Evolutionary conservation across 2,888 invertebrate species (phyloP), one percentile per base, ranked within the genome.

Genomic region (Drosophila algonquin): DNA sequence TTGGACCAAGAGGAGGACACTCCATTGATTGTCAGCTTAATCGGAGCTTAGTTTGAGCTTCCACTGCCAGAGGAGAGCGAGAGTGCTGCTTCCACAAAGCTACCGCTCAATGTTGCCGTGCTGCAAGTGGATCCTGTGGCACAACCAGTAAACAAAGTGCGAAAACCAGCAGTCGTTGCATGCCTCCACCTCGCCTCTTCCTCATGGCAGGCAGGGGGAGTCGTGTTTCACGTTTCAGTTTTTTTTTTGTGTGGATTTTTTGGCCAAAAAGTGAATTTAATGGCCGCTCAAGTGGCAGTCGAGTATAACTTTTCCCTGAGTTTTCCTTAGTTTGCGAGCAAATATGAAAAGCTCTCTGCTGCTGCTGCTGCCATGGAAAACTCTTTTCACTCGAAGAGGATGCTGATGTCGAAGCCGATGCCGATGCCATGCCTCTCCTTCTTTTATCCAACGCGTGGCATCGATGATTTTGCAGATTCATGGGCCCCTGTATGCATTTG

Each of bases 391-490:
- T 21, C n/a, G 35, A 48, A 40, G 46, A 27, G 30, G 14, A 14
- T 54, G 18, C 30, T 24, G 40, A 1, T 2, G 8, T 8, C 8
- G 30, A 10, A 1, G 10, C 10, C 10, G 12, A 35, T 12, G 35
- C 12, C 47, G 48, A 18, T 30, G 18, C n/a, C 50, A 18, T 24
- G 18, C 12, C 50, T 24, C 62, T 24, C 47, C 45, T 45, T 56
- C 46, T 35, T 73, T n/a, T 30, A 30, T 9, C n/a, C 18, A 32
- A n/a, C 14, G n/a, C 24, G 14, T 48, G 40, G 54, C 54, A 72
- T 73, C 58, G 74, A 72, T 72, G 72, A 72, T 59, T 67, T 56
- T 44, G 72, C 72, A 65, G 54, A 50, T 72, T 74, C 74, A 7
- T 40, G n/a, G 40, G 40, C 40, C 7, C 10, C 40, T 59, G 54